Percentiles rank a stretch among this genome's conserved stretches.
These are phyloP conservation scores for Sclerurus mexicanus DNA, from an alignment of 2,113 vertebrate genomes.

Conservation along the genomic window DNA sequence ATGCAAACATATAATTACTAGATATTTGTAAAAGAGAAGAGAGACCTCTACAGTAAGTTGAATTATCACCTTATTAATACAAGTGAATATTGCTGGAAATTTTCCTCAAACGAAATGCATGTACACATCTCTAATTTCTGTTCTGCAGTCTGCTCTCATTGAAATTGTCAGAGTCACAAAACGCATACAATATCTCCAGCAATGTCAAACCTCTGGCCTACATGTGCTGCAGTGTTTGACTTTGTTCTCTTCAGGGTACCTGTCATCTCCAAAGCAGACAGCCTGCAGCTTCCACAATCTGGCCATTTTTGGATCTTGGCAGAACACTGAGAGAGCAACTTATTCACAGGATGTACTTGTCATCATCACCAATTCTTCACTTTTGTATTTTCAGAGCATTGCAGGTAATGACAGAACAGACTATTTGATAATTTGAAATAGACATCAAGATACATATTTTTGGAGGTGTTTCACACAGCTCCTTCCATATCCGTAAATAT, in stretches of 20 bases:
- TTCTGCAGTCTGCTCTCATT: background rate
- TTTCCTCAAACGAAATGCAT: background rate
- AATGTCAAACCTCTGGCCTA: background rate
- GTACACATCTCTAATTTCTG: background rate
- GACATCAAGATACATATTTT: background rate
- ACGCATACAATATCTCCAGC: background rate
- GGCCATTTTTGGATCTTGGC: background rate
- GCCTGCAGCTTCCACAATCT: constrained; percentile 24
- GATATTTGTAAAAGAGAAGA: background rate
- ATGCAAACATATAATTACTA: background rate
- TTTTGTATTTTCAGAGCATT: background rate
- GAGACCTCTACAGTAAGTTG: background rate
- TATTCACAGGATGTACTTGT: background rate
- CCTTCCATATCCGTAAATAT: background rate
- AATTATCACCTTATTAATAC: background rate
- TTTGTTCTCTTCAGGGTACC: constrained; percentile 21
- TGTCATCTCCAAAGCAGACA: constrained; percentile 19
- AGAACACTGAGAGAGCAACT: background rate
- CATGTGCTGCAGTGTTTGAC: background rate
- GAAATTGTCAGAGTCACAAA: background rate
- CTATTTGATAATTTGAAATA: background rate
- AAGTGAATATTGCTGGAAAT: background rate
- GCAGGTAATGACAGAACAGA: background rate
- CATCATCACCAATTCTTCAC: background rate
- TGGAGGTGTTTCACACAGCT: background rate